Evolutionary conservation across 2,888 invertebrate genomes (phyloP), one percentile per base, ranked within the genome.

Genomic region (Deroplatys truncata): DNA sequence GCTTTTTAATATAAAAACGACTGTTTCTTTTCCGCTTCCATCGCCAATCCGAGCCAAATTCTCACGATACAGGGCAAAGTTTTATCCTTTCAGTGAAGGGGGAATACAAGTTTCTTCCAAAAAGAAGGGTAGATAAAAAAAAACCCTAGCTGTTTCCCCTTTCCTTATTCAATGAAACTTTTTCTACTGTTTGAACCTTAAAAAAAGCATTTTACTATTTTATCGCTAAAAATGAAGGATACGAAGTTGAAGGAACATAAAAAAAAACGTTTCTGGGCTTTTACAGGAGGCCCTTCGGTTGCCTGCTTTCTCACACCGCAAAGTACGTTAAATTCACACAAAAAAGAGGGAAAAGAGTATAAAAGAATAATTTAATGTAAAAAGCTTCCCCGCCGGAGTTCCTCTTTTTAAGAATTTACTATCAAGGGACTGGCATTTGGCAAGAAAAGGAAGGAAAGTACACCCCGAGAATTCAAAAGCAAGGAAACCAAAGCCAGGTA

Each of bases 311-410:
- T 88, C 90, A 90, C 90, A 90, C 84, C 49, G 86, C 88, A 90
- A 90, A 88, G 90, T 88, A 88, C 90, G 90, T 90, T 90, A 88
- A 88, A 90, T 85, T 88, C 88, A 88, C 90, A 88, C 88, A 90
- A 90, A 90, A 86, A 31, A 49, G 89, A 49, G 35, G 35, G 84
- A 90, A 88, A 49, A 2, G 88, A 82, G 82, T 82, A 90, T 90
- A 90, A 90, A 90, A 90, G 90, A 90, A 90, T 90, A 88, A 86
- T 86, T 88, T 90, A 90, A 56, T 56, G 72, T 88, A 88, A 90
- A 89, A 89, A 90, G 85, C 49, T 72, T 56, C 31, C 31, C 84
- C 84, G 31, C 31, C 15, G 28, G 31, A 88, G 85, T 84, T 88
- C 90, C 82, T 86, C 86, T 56, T 88, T 85, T 88, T 82, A 87